Conservation (phyloP, 2,113 vertebrate genomes). For the Chionomys nivalis region DNA sequence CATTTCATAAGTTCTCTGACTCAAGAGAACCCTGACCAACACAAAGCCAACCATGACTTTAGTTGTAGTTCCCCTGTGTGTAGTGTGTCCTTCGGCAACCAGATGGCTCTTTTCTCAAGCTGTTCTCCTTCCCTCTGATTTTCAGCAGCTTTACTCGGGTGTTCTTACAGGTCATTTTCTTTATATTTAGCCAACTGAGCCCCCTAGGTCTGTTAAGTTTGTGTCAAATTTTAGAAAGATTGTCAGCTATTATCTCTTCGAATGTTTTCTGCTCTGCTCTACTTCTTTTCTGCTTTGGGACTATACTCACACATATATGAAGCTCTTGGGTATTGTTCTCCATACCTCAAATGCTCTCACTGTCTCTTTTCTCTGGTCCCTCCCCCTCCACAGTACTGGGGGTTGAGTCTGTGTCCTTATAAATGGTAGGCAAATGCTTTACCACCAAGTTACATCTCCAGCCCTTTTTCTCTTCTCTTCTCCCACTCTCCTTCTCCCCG, state of each 20-base stretch:
- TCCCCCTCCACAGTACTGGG: not conserved
- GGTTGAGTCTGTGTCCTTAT: not conserved
- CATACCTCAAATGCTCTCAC: not conserved
- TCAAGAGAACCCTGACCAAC: too few species aligned
- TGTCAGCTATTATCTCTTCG: not conserved
- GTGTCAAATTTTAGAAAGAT: not conserved
- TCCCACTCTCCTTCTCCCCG: accelerated
- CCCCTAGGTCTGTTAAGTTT: not conserved
- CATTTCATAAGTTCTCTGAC: too few species aligned
- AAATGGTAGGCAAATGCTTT: not conserved
- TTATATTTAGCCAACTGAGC: not conserved
- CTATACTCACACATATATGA: too few species aligned
- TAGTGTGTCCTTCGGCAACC: not conserved
- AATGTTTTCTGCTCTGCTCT: not conserved
- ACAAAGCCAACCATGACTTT: not conserved
- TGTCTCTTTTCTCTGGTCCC: not conserved
- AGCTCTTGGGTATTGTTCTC: not conserved
- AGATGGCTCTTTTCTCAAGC: not conserved
- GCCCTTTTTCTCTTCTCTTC: not conserved
- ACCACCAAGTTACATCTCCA: not conserved
- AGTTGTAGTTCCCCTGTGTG: not conserved
- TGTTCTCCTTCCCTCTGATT: not conserved
- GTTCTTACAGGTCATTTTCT: not conserved
- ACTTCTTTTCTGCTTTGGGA: not conserved
- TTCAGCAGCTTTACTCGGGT: not conserved